phyloP scores from a whole-genome alignment of 2,888 invertebrate genomes.

The Melinaea menophilus region DNA sequence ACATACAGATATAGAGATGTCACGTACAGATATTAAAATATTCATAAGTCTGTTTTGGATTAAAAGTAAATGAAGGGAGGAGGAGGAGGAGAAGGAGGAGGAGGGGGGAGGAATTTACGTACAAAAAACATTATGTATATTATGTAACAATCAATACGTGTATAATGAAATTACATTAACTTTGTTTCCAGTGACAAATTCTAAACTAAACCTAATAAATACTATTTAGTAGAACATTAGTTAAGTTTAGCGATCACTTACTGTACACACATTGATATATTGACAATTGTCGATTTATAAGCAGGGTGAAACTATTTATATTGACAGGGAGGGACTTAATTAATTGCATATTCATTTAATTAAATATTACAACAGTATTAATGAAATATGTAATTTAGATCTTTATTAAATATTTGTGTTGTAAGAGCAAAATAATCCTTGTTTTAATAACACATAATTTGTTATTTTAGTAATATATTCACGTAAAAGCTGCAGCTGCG shows the following conservation, averaged over 20 bases:
- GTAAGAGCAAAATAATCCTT: neutral
- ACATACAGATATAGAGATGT: neutral
- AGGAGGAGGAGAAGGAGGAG: too few relatives aligned
- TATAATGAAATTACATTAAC: too few relatives aligned
- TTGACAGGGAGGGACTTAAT: conserved; percentile 16
- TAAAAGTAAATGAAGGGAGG: too few relatives aligned
- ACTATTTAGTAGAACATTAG: conserved; percentile 16
- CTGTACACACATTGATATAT: conserved; percentile 23
- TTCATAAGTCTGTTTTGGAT: neutral
- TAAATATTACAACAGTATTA: neutral
- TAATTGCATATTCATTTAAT: neutral
- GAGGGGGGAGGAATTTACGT: too few relatives aligned
- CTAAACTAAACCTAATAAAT: conserved; percentile 17
- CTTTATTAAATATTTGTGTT: neutral
- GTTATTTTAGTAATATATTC: too few relatives aligned
- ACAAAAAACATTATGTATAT: too few relatives aligned
- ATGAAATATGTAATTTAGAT: neutral
- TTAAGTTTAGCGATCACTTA: conserved; percentile 24
- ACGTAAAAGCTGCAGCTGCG: too few relatives aligned
- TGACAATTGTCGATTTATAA: conserved; percentile 23
- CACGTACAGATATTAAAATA: neutral
- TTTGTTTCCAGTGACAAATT: neutral
- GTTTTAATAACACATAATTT: neutral
- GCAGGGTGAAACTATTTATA: conserved; percentile 21
- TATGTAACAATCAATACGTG: too few relatives aligned